Evolutionary conservation across 2,113 vertebrate species (phyloP), one percentile per base, ranked within the genome.

Genomic region (Leptodactylus fuscus): DNA sequence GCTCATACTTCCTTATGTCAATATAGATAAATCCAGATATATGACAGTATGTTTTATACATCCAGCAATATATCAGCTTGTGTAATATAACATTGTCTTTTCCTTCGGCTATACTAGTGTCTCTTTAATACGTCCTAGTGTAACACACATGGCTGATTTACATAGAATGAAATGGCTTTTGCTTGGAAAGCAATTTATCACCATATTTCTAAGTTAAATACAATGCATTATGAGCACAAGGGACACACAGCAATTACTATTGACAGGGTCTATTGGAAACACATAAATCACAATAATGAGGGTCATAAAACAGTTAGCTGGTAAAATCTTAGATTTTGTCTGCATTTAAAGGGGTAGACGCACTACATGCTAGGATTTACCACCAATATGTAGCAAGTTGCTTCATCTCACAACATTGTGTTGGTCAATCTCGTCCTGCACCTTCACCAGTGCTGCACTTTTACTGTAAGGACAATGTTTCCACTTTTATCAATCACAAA

Each of bases 251-350:
- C 84, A 86, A 86, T 86, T 86, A 86, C 77, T 71, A 86, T 81
- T 86, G 84, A 74, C 84, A 86, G 34, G 76, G 76, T 86, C 67
- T 86, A 86, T 86, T 86, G 84, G 77, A 86, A 86, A 86, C 76
- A 81, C 84, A 86, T 86, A 86, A 80, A 86, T 86, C 84, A 86
- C 76, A 86, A 86, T 86, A 86, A 86, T 86, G 67, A 86, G 77
- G 67, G 49, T 71, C 65, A 86, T 86, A 86, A 86, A 86, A 48
- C 36, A 81, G 84, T 78, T 53, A 55, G 65, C 48, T 34, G 32
- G 77, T 78, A 79, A 76, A 78, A 85, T 32, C 58, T 85, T 44
- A 60, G 38, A n/a, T 49, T 81, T 85, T 80, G 71, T 79, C 36
- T 60, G 18, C 11, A 73, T 81, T 73, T 73, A 60, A 79, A 85